Conservation (phyloP, 2,797 vertebrate species). For the Labeo calbasu region DNA sequence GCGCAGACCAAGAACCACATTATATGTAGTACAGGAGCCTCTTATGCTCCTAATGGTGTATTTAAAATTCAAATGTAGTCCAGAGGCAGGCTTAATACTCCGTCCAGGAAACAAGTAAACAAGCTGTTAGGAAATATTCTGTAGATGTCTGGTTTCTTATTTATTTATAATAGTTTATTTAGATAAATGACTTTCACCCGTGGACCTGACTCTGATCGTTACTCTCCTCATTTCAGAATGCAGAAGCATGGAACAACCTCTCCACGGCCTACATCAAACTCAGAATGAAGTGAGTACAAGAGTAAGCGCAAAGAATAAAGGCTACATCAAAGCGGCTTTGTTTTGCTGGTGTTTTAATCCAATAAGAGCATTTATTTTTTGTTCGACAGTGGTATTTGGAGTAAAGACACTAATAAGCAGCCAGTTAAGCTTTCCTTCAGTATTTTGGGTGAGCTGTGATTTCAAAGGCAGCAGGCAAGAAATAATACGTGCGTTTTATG, state of each 20-base stretch:
- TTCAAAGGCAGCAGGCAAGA: background rate
- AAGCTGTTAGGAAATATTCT: constrained; percentile 26
- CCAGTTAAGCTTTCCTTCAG: background rate
- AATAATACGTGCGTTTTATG: no score
- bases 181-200: constrained; percentile 14
- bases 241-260: constrained; percentile 98
- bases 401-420: background rate
- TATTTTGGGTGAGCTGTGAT: background rate
- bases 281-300: constrained; percentile 88
- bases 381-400: background rate
- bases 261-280: constrained; percentile 94
- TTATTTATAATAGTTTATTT: constrained; percentile 30
- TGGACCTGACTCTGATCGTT: constrained; percentile 7
- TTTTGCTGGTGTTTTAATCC: background rate
- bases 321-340: background rate
- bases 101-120: constrained; percentile 18
- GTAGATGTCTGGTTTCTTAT: constrained; percentile 2
- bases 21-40: constrained; percentile 16
- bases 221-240: constrained; percentile 80
- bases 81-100: background rate
- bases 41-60: constrained; percentile 24
- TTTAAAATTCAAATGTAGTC: constrained; percentile 44
- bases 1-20: background rate
- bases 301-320: background rate
- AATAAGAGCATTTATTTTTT: background rate